Percentiles rank a stretch among this genome's conserved stretches.
Conservation (phyloP, 1,140 invertebrate species). For the Brachionus asplanchnoidis region DNA sequence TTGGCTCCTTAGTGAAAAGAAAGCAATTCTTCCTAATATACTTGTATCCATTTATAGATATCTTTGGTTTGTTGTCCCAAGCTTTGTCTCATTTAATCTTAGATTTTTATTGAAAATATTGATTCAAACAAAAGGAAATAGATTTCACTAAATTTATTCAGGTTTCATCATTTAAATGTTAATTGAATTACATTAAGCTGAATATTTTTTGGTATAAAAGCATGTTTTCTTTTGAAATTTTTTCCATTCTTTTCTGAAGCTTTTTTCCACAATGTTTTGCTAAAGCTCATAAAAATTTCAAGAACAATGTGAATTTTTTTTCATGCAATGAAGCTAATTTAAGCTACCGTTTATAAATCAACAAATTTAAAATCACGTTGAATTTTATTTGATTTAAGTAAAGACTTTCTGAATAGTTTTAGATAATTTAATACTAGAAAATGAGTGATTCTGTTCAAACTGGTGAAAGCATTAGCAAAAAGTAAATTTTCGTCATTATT, state of each 20-base stretch:
- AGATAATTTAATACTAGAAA: not conserved
- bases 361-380: not conserved
- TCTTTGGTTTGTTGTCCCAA: too few relatives aligned
- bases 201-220: not conserved
- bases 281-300: not conserved
- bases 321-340: not conserved
- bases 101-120: too few relatives aligned
- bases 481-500: not conserved
- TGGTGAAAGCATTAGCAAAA: conserved; percentile 19
- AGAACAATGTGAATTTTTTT: not conserved
- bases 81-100: too few relatives aligned
- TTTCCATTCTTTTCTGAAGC: not conserved
- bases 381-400: not conserved
- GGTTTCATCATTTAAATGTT: too few relatives aligned
- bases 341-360: not conserved
- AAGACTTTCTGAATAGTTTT: not conserved
- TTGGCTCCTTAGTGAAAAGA: too few relatives aligned
- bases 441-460: not conserved
- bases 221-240: not conserved
- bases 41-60: too few relatives aligned
- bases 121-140: too few relatives aligned
- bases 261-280: conserved; percentile 8
- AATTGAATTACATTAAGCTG: too few relatives aligned
- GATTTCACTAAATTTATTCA: too few relatives aligned
- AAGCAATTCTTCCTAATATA: too few relatives aligned